Evolutionary conservation across 2,113 vertebrate genomes (phyloP), one percentile per base, ranked within the genome.

Genomic region (Pungitius pungitius): DNA sequence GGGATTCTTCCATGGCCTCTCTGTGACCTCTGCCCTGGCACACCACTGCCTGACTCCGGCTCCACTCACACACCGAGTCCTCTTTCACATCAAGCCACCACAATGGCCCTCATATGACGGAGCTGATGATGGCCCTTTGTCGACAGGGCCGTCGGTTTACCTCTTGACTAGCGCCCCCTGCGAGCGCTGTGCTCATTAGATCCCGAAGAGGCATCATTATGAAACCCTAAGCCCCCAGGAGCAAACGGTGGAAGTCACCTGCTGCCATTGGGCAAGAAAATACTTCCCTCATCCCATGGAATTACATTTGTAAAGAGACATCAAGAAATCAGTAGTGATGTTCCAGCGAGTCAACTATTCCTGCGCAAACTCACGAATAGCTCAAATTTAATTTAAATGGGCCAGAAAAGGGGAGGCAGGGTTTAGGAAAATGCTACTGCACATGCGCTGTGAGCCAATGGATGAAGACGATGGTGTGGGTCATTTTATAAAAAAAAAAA

Each of bases 1-100:
- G 82, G 89, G 84, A 85, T 72, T 70, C 67, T 78, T 55, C 66
- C 71, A 49, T 85, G 88, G 84, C 82, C 89, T 90, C 75, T 79
- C 39, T 4, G 62, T 84, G 90, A 83, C 85, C 87, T 86, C 85
- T 85, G 81, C 81, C 68, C 67, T 57, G 51, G 74, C 84, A 76
- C 65, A 64, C 3, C 69, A 68, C 70, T 27, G 51, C 42, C 58
- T 47, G 69, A 64, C 66, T 64, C 62, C 61, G 57, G 68, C 65
- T 47, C 64, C 59, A 22, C 30, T 51, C 58, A 64, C 24, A 57
- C 30, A 59, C 27, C 37, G 22, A 4, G 2, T 64, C 64, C 59
- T 26, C 30, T 51, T 59, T 68, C 24, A 57, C 30, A 59, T 35
- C 37, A 27, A 4, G 2, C 22, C 30, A 26, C 42, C 4, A 8